These are phyloP conservation scores for Cryptoprocta ferox DNA, from an alignment of 2,797 vertebrate species.

Conservation along the genomic window DNA sequence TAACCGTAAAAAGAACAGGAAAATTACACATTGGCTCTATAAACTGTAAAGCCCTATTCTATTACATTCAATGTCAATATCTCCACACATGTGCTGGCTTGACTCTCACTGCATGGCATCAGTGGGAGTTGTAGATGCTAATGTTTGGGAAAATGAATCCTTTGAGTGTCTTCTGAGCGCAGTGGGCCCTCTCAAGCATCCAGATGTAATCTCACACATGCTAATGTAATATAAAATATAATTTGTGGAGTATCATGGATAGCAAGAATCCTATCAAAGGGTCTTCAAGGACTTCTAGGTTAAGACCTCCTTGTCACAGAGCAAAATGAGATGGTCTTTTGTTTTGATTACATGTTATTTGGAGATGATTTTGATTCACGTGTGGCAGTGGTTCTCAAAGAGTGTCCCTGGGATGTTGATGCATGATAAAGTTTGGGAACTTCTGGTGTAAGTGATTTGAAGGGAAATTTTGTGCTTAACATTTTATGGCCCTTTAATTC, in stretches of 20 bases:
- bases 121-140: neutral
- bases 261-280: neutral
- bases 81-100: neutral
- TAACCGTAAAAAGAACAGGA: neutral
- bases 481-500: neutral
- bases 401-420: neutral
- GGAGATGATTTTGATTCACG: neutral
- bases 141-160: neutral
- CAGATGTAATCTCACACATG: neutral
- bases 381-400: neutral
- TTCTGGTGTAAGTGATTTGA: neutral
- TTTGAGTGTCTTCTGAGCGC: neutral
- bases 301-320: neutral
- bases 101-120: neutral
- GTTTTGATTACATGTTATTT: neutral
- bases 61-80: neutral
- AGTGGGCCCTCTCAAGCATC: neutral
- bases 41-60: neutral
- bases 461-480: neutral
- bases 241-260: neutral
- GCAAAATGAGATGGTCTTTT: neutral
- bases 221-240: neutral
- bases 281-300: neutral
- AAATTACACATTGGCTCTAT: neutral
- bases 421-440: neutral